A percentile compares a stretch with the other conserved stretches of the same genome.
Conservation (phyloP, 2,797 vertebrate genomes). For the Pangasius krempfi region DNA sequence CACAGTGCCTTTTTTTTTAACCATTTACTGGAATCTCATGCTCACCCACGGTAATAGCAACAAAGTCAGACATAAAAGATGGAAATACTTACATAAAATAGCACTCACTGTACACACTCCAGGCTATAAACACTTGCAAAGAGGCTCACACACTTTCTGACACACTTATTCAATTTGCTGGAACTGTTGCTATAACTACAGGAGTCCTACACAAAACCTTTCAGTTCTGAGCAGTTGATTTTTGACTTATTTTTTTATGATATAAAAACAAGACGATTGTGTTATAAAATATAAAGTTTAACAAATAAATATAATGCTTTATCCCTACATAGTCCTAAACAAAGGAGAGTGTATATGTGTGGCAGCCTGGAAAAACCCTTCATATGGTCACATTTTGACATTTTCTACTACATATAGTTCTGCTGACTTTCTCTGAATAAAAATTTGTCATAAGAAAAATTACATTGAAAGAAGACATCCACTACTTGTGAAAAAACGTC, state of each 20-base stretch:
- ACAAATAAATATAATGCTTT: background rate
- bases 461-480: background rate
- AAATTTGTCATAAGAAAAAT: background rate
- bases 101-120: conserved; percentile 9
- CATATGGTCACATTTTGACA: background rate
- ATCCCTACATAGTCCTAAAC: background rate
- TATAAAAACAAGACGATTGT: background rate
- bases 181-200: conserved; percentile 14
- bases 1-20: background rate
- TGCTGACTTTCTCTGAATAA: background rate
- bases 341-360: background rate
- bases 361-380: background rate
- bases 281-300: background rate
- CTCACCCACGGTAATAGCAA: conserved; percentile 10
- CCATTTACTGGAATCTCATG: conserved; percentile 21
- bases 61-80: conserved; percentile 9
- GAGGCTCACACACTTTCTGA: conserved; percentile 23
- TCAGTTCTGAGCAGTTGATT: background rate
- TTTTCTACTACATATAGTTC: background rate
- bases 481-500: background rate
- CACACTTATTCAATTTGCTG: background rate
- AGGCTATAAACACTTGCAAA: conserved; percentile 18
- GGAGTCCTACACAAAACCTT: background rate
- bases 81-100: conserved; percentile 21
- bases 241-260: background rate